Percentiles rank a stretch among this genome's conserved stretches.
Evolutionary conservation across 2,888 invertebrate species (phyloP).

Genomic region (Euzophera pinguis): DNA sequence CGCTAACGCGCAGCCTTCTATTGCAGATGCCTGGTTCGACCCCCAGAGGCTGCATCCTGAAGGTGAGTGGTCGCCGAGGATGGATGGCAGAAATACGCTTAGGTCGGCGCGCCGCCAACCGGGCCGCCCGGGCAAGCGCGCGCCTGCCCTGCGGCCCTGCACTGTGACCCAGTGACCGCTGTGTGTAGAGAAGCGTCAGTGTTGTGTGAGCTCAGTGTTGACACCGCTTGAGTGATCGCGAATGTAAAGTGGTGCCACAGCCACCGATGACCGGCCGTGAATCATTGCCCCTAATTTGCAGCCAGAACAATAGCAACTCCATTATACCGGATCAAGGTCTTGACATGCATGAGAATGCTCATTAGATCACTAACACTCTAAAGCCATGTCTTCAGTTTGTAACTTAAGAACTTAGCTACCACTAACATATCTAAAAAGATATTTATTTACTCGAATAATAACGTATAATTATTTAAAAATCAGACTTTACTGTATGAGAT

Average conservation of each 20-base stretch:
- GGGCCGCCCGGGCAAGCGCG: conserved; percentile 41
- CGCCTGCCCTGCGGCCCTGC: conserved; percentile 26
- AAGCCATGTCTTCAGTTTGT: too few relatives aligned
- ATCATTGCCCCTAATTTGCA: conserved; percentile 26
- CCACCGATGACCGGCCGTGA: conserved; percentile 22
- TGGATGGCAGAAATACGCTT: conserved; percentile 46
- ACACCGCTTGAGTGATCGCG: not conserved
- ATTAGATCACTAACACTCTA: conserved; percentile 23
- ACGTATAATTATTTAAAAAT: too few relatives aligned
- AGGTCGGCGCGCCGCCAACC: conserved; percentile 52
- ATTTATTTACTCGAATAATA: too few relatives aligned
- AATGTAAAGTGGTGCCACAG: not conserved
- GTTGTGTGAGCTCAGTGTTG: conserved; percentile 24
- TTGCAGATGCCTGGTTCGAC: conserved; percentile 97
- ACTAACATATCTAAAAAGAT: conserved; percentile 20
- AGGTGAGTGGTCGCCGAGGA: conserved; percentile 83
- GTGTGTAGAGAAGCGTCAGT: conserved; percentile 25
- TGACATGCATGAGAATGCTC: conserved; percentile 32
- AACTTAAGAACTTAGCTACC: too few relatives aligned
- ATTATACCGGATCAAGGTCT: conserved; percentile 42
- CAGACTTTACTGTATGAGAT: too few relatives aligned
- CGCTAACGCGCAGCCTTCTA: conserved; percentile 79
- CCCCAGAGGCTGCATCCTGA: conserved; percentile 94
- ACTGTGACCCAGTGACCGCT: conserved; percentile 34
- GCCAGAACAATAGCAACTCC: conserved; percentile 51